Evolutionary conservation across 1,140 invertebrate species (phyloP).

Genomic region (Diprion similis): DNA sequence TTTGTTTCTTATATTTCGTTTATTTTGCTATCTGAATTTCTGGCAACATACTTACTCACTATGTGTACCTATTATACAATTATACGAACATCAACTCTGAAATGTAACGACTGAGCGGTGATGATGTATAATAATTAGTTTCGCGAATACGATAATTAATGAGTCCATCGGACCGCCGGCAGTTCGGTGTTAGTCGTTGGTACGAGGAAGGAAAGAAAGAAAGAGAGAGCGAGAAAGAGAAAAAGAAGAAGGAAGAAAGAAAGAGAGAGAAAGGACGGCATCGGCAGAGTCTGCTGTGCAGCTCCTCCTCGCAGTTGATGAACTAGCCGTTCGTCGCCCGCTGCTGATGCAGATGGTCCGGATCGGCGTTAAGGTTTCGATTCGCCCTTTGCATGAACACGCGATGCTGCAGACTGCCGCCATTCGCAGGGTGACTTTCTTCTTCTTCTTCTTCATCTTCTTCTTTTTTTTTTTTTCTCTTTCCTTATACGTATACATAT

Average conservation of each 20-base stretch:
- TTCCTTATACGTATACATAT: too few relatives aligned
- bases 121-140: too few relatives aligned
- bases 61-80: too few relatives aligned
- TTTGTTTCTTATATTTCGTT: too few relatives aligned
- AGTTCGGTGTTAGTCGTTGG: slow-evolving; percentile 4
- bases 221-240: not conserved
- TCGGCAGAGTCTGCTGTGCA: not conserved
- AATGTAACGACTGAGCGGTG: too few relatives aligned
- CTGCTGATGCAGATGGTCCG: not conserved
- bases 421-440: not conserved
- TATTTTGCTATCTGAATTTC: too few relatives aligned
- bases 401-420: too few relatives aligned
- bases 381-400: not conserved
- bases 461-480: slow-evolving; percentile 24
- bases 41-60: too few relatives aligned
- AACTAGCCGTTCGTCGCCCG: slow-evolving; percentile 25
- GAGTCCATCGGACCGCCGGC: too few relatives aligned
- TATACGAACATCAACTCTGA: too few relatives aligned
- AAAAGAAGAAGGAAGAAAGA: not conserved
- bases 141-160: too few relatives aligned
- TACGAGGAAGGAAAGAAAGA: slow-evolving; percentile 17
- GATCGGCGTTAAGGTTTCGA: too few relatives aligned
- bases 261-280: not conserved
- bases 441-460: slow-evolving; percentile 29
- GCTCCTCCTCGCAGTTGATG: slow-evolving; percentile 22